Percentiles rank a stretch among this genome's conserved stretches.
Evolutionary conservation across 2,113 vertebrate species (phyloP).

Genomic region (Oplegnathus fasciatus): DNA sequence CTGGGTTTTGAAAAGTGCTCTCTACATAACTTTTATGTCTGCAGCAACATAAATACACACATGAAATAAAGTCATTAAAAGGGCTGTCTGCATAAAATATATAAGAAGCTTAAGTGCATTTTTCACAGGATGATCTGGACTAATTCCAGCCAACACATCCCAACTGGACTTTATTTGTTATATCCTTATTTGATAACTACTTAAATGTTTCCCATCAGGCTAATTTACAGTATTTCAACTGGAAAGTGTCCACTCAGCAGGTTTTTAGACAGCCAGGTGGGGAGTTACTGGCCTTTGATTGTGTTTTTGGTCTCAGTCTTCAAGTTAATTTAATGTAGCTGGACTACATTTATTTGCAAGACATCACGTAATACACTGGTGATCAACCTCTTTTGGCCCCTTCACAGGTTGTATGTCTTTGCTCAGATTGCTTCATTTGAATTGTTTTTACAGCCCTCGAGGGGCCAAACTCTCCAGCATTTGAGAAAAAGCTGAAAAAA

Average conservation of each 20-base stretch:
- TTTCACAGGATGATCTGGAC: neutral
- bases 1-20: neutral
- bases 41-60: neutral
- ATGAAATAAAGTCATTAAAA: neutral
- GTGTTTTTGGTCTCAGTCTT: constrained; percentile 4
- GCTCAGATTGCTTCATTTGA: neutral
- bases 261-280: neutral
- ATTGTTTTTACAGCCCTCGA: too few relatives aligned
- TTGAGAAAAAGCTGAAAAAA: too few relatives aligned
- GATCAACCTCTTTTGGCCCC: neutral
- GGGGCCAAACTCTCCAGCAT: neutral
- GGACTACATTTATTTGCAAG: neutral
- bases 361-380: neutral
- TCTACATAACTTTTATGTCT: neutral
- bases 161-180: neutral
- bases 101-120: neutral
- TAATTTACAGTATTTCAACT: neutral
- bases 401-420: neutral
- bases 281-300: neutral
- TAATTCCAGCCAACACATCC: neutral
- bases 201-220: neutral
- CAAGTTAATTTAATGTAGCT: neutral
- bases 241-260: constrained; percentile 7
- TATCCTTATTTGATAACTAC: neutral
- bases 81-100: neutral